These are phyloP conservation scores for Craterocephalus amniculus DNA, from an alignment of 2,797 vertebrate genomes.

Conservation along the genomic window DNA sequence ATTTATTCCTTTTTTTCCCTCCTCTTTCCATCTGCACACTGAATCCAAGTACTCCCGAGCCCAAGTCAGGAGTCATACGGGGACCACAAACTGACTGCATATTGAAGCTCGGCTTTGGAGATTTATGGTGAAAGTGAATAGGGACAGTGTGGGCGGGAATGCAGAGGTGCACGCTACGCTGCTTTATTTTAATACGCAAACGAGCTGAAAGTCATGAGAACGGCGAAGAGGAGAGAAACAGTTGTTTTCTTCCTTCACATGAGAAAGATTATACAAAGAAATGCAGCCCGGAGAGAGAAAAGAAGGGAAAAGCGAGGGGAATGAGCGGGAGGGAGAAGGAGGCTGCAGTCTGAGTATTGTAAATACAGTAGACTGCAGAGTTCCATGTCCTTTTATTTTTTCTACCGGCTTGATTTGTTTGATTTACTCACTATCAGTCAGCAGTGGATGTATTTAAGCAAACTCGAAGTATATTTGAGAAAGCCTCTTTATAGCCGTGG, in stretches of 20 bases:
- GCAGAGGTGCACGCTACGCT: conserved; percentile 63
- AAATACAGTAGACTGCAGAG: conserved; percentile 54
- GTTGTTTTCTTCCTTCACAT: conserved; percentile 29
- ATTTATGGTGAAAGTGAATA: conserved; percentile 69
- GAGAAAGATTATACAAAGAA: conserved; percentile 36
- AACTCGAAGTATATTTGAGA: conserved; percentile 71
- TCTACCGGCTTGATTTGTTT: conserved; percentile 68
- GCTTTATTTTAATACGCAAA: conserved; percentile 39
- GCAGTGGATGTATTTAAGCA: conserved; percentile 67
- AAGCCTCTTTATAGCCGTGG: conserved; percentile 62
- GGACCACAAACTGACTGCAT: conserved; percentile 70
- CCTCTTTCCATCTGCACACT: conserved; percentile 56
- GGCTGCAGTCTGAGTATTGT: conserved; percentile 41
- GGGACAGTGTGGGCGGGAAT: conserved; percentile 61
- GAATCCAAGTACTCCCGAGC: conserved; percentile 48
- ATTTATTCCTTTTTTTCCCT: conserved; percentile 29
- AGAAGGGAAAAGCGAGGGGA: conserved; percentile 15
- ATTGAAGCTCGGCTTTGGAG: conserved; percentile 56
- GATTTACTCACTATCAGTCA: conserved; percentile 74
- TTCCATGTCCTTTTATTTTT: conserved; percentile 47
- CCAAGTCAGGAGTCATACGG: conserved; percentile 65
- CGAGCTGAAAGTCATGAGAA: conserved; percentile 46
- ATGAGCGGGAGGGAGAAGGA: conserved; percentile 39
- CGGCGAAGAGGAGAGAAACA: conserved; percentile 26
- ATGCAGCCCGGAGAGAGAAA: conserved; percentile 6